phyloP scores from a whole-genome alignment of 2,888 invertebrate species.

The Ophion ellenae region DNA sequence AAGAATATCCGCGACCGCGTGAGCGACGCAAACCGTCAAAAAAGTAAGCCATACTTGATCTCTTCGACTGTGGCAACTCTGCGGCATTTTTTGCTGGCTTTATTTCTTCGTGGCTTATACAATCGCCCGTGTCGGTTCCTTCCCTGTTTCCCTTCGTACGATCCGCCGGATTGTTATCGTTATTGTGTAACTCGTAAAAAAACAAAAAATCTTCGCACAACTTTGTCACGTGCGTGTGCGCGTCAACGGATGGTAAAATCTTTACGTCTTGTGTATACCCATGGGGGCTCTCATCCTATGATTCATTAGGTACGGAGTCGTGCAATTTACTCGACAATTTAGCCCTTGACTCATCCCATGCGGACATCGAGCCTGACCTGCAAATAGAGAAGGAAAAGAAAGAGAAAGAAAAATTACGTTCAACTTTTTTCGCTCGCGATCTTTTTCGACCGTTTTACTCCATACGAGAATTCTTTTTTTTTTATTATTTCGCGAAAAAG shows the following conservation, averaged over 20 bases:
- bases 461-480: neutral
- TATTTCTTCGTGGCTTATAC: neutral
- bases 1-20: slow-evolving; percentile 77
- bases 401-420: neutral
- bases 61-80: slow-evolving; percentile 72
- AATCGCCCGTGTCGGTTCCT: slow-evolving; percentile 7
- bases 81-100: slow-evolving; percentile 72
- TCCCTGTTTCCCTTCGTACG: neutral
- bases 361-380: slow-evolving; percentile 53
- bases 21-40: slow-evolving; percentile 72
- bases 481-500: too few relatives aligned
- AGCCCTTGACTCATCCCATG: slow-evolving; percentile 50
- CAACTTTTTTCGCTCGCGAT: neutral
- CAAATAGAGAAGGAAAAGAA: neutral
- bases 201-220: neutral
- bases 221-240: neutral
- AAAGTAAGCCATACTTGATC: slow-evolving; percentile 75
- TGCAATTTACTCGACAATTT: slow-evolving; percentile 31
- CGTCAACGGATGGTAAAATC: slow-evolving; percentile 27
- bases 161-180: neutral
- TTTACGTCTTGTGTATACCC: slow-evolving; percentile 41
- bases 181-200: neutral
- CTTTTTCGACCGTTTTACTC: neutral
- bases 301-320: slow-evolving; percentile 47
- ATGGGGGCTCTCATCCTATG: slow-evolving; percentile 57